phyloP scores from a whole-genome alignment of 1,140 invertebrate genomes.

The Neodiprion virginianus region DNA sequence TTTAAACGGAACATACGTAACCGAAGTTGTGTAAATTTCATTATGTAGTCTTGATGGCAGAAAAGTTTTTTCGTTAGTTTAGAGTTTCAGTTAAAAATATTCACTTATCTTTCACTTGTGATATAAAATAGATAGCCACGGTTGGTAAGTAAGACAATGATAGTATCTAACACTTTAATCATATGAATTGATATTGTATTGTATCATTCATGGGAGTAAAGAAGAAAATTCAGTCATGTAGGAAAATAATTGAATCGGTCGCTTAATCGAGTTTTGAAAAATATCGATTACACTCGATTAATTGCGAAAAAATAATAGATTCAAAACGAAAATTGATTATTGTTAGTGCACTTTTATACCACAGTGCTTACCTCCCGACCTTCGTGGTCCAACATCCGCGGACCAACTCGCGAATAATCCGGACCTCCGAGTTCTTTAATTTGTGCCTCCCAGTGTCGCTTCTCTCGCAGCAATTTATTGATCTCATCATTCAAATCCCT shows the following conservation, averaged over 20 bases:
- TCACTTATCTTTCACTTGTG: background rate
- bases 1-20: no score
- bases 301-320: background rate
- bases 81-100: no score
- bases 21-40: background rate
- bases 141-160: background rate
- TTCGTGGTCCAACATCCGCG: constrained; percentile 94
- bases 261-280: no score
- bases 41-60: no score
- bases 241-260: no score
- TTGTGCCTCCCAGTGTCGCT: constrained; percentile 96
- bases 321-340: constrained; percentile 8
- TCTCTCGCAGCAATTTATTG: constrained; percentile 95
- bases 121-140: constrained; percentile 5
- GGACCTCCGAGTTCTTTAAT: constrained; percentile 95
- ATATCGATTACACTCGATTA: no score
- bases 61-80: no score
- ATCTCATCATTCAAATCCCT: constrained; percentile 99
- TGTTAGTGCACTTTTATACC: background rate
- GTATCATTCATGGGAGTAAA: no score
- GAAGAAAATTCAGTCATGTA: no score
- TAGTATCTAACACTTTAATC: background rate
- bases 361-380: constrained; percentile 79
- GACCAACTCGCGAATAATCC: constrained; percentile 91
- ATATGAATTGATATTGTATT: constrained; percentile 8